Evolutionary conservation across 2,888 invertebrate genomes (phyloP), one percentile per base, ranked within the genome.

Genomic region (Xanthorhoe spadicearia): DNA sequence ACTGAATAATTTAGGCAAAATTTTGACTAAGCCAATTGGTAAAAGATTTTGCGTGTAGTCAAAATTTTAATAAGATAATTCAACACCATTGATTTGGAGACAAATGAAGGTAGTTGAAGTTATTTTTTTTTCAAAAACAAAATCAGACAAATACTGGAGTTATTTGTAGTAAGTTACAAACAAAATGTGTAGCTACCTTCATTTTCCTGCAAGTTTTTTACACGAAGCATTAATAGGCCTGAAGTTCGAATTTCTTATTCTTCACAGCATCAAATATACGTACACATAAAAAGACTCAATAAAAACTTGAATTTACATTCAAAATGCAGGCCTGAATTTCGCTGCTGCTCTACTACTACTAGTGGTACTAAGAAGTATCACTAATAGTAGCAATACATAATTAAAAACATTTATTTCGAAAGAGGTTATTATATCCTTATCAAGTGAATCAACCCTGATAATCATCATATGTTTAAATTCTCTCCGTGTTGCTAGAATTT

Each of bases 11-110:
- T 52, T 51, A 13, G 52, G 6, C 19, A 54, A 66, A 54, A 66
- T 54, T 50, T 59, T 17, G 46, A 66, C 54, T 56, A 59, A 59
- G 58, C 58, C 58, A 59, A 59, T 59, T 17, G 17, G 48, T 48
- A 35, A 32, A 59, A 58, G 17, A 43, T 23, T 7, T 8, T 5
- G 46, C 48, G 19, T 55, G 55, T 38, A 62, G 49, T 57, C 18
- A 53, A 52, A 63, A 63, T 19, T 53, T 63, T 51, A 51, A 46
- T 43, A 15, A 1, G n/a, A 46, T n/a, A 19, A 13, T 56, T n/a
- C 4, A 15, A 23, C 9, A 28, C 15, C 48, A 48, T 48, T 13
- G 17, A 15, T 7, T 48, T 48, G 48, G 48, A 17, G 48, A 48
- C 15, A 48, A 17, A 48, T 48, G 48, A 15, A 1, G 48, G 50